Base-by-base conservation (phyloP, 2,797 vertebrate species). In the Cyclura pinguis region DNA sequence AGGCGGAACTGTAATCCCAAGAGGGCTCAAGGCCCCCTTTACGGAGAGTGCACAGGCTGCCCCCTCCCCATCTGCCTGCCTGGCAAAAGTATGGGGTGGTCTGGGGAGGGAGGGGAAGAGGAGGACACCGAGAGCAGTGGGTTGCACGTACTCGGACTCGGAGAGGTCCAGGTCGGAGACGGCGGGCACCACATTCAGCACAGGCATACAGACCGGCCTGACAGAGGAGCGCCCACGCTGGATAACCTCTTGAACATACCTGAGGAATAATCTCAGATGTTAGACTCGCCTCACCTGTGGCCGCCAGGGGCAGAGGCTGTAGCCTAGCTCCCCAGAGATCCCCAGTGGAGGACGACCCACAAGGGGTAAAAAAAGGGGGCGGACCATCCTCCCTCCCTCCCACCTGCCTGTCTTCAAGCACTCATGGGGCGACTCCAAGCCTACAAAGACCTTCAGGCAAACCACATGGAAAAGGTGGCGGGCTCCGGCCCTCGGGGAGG, bases 191-290 rank as follows among this genome's bases (percentile, higher is more conserved):
- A 97, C 93, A 94, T 95, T 97, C 97, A 98, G 97, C 78, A 96
- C 94, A 77, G 98, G 97, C 92, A 98, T 96, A 92, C 97, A 96
- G 85, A 96, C 93, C 14, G 98, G 98, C 96, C 98, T 97, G 97
- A 97, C 93, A 57, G 97, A 97, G 47, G 67, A 69, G 91, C 95
- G 95, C 90, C 98, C 98, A 94, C 98, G 97, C 97, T 98, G 98
- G 97, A 98, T 98, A 93, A 98, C 98, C 97, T 98, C 98, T 97
- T 98, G 98, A 96, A 98, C 98, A 96, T 98, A 98, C 98, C 98
- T 98, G 97, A 97, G 95, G 97, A 97, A 98, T 95, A 98, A 97
- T 93, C 96, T 96, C n/a, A 92, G 84, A 95, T 93, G 93, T 97
- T 97, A 98, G 96, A 97, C 90, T 93, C 55, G 9, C 27, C 52